Evolutionary conservation across 2,113 vertebrate genomes (phyloP).

Genomic region (Zootoca vivipara): DNA sequence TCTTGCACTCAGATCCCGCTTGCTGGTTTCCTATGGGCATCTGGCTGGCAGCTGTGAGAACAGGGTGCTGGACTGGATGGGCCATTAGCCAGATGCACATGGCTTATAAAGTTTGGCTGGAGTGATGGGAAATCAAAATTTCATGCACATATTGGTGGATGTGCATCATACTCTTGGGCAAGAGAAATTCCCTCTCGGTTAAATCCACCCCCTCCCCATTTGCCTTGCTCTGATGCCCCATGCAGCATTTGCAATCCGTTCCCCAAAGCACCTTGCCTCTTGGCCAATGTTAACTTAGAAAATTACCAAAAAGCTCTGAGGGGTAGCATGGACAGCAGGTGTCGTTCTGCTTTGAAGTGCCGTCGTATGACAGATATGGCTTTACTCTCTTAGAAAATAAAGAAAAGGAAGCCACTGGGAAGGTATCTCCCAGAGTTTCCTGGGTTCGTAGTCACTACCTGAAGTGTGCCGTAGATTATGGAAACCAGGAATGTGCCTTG

Average conservation of each 20-base stretch:
- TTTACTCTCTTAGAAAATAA: slow-evolving; percentile 14
- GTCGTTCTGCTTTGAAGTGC: background rate
- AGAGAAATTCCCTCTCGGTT: background rate
- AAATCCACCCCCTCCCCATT: too few relatives aligned
- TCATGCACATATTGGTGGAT: background rate
- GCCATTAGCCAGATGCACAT: too few relatives aligned
- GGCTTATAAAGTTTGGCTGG: background rate
- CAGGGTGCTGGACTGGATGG: too few relatives aligned
- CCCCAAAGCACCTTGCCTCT: background rate
- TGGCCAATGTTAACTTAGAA: too few relatives aligned
- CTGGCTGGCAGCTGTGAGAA: too few relatives aligned
- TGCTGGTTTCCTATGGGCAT: too few relatives aligned
- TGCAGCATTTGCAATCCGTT: background rate
- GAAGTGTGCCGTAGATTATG: background rate
- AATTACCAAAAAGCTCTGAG: slow-evolving; percentile 6
- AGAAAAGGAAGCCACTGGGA: background rate
- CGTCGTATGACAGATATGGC: background rate
- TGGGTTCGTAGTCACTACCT: background rate
- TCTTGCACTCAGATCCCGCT: too few relatives aligned
- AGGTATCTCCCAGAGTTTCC: background rate
- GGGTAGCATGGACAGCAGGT: slow-evolving; percentile 46
- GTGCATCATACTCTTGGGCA: background rate
- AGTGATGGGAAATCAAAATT: background rate
- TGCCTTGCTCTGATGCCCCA: too few relatives aligned
- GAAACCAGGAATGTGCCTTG: background rate